Evolutionary conservation across 2,888 invertebrate species (phyloP), one percentile per base, ranked within the genome.

Genomic region (Hemaris fuciformis): DNA sequence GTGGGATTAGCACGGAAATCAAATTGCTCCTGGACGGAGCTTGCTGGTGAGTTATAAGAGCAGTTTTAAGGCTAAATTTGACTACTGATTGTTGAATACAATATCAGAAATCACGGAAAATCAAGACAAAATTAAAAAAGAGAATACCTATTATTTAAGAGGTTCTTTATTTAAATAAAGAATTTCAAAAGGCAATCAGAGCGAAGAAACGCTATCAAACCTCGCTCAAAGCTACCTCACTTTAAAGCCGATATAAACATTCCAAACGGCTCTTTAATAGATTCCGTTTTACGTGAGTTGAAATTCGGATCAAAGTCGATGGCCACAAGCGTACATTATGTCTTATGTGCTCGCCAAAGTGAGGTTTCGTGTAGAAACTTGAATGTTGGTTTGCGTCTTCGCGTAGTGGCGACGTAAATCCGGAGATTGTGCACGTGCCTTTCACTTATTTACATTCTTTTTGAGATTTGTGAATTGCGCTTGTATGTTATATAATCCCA

Each of bases 271-370:
- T 53, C 53, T 53, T 53, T 31, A 53, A 53, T 53, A 18, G 53
- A 53, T 53, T 53, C 53, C 27, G 31, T 27, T n/a, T 53, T 53
- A 53, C 53, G 53, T 53, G 53, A 53, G 10, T 18, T 31, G 53
- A 18, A 20, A 53, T 31, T 10, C 31, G 27, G 53, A n/a, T 38
- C 27, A 27, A 27, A 27, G 27, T 10, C 53, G 27, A 53, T 31
- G 8, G 25, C 22, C 18, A 31, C 38, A 38, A 38, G n/a, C 38
- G 38, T 38, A 38, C 31, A 18, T 27, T 25, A 48, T 31, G 53
- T 18, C n/a, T n/a, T 31, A 53, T 53, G 27, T 53, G 18, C 27
- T 15, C 15, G n/a, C 18, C 8, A 31, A 31, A 53, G 53, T 53
- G 31, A 53, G 53, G 31, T 53, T 53, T 31, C 31, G 15, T 53